phyloP scores from a whole-genome alignment of 2,113 vertebrate genomes.

The Psittacula cyanocephala region DNA sequence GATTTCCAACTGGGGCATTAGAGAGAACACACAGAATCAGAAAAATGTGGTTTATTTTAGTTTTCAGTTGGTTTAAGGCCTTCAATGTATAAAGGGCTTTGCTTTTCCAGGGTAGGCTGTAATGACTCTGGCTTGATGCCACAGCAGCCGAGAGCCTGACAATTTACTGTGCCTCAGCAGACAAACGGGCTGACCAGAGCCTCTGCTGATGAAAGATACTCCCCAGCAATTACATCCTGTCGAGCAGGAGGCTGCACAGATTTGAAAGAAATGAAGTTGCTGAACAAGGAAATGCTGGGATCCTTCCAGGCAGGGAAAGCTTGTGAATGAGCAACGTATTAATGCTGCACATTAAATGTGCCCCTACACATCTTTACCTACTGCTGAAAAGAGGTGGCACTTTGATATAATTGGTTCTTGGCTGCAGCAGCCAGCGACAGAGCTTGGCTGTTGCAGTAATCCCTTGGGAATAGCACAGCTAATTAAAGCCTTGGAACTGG shows the following conservation, averaged over 20 bases:
- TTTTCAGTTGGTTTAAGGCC: neutral
- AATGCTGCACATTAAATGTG: neutral
- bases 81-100: neutral
- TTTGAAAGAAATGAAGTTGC: neutral
- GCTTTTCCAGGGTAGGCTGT: neutral
- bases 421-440: neutral
- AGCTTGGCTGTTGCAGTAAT: neutral
- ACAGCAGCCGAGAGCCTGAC: neutral
- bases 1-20: neutral
- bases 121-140: neutral
- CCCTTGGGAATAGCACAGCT: conserved; percentile 28
- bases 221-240: neutral
- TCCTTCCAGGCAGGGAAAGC: conserved; percentile 11
- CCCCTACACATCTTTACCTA: neutral
- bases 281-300: conserved; percentile 30
- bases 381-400: neutral
- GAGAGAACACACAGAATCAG: neutral
- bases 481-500: conserved; percentile 36
- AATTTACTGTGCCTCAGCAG: neutral
- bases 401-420: conserved; percentile 47
- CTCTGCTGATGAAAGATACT: neutral
- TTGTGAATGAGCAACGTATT: neutral
- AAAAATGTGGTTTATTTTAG: neutral
- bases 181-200: neutral
- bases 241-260: neutral